Evolutionary conservation across 2,113 vertebrate species (phyloP).

Genomic region (Dasyprocta punctata): DNA sequence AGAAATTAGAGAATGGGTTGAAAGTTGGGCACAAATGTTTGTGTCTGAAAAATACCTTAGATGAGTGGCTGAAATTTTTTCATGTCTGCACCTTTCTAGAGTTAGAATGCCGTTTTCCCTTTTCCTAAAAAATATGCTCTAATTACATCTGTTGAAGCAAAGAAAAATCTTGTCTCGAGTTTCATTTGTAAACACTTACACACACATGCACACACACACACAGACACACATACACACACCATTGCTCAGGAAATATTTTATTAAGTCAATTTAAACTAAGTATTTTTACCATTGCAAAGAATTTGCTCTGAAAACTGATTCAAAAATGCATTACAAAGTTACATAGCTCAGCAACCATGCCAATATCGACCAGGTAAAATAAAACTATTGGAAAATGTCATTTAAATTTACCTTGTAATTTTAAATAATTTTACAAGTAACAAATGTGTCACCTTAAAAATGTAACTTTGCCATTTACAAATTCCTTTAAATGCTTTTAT

Average conservation of each 20-base stretch:
- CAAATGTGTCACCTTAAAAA: conserved; percentile 45
- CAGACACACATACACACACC: not conserved
- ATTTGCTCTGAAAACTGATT: conserved; percentile 68
- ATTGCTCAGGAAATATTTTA: conserved; percentile 68
- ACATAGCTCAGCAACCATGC: conserved; percentile 71
- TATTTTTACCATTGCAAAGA: conserved; percentile 70
- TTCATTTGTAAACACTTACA: not conserved
- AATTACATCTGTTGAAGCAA: conserved; percentile 29
- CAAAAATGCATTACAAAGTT: conserved; percentile 70
- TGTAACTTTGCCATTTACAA: conserved; percentile 41
- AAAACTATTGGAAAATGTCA: conserved; percentile 70
- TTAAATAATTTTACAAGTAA: conserved; percentile 69
- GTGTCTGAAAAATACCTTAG: not conserved
- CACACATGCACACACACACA: not conserved
- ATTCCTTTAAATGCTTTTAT: conserved; percentile 75
- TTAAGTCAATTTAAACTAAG: conserved; percentile 70
- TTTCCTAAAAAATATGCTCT: not conserved
- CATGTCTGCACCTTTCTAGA: not conserved
- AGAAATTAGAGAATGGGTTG: conserved; percentile 36
- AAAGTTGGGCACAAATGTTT: conserved; percentile 18
- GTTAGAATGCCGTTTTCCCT: not conserved
- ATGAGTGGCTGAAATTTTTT: not conserved
- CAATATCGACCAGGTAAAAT: conserved; percentile 69
- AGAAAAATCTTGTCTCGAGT: not conserved
- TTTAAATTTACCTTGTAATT: conserved; percentile 72